Conservation (phyloP, 2,113 vertebrate genomes). For the Pygoscelis adeliae region DNA sequence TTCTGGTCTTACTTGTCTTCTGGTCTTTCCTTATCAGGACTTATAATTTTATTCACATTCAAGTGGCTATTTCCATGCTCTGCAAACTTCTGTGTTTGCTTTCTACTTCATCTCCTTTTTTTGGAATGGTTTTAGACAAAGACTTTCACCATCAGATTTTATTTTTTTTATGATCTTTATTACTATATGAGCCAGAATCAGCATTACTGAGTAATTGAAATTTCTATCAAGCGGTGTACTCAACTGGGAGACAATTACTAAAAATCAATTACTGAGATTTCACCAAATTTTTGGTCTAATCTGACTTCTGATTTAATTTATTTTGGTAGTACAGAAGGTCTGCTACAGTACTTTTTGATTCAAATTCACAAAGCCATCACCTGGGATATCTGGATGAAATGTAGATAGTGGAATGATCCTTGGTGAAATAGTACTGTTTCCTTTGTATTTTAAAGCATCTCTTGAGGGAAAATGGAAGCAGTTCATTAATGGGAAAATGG, state of each 20-base stretch:
- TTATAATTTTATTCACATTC: conserved; percentile 6
- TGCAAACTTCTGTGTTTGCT: background rate
- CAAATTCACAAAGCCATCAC: background rate
- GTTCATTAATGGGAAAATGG: background rate
- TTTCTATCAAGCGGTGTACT: background rate
- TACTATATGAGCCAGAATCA: background rate
- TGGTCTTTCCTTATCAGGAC: background rate
- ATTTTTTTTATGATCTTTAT: background rate
- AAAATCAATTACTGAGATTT: background rate
- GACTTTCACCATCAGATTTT: background rate
- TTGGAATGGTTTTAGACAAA: background rate
- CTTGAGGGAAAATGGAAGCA: background rate
- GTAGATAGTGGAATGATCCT: background rate
- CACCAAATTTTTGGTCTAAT: background rate
- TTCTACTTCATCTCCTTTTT: background rate
- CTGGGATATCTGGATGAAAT: background rate
- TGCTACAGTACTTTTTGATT: background rate
- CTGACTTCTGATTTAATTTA: background rate
- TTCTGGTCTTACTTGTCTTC: background rate
- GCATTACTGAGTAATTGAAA: background rate
- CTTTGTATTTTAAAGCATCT: background rate
- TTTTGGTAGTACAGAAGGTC: background rate
- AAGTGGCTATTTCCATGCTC: background rate
- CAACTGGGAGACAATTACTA: background rate
- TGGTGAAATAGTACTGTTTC: background rate